Base-by-base conservation (phyloP, 2,113 vertebrate species). In the Potamarius usumacintae region DNA sequence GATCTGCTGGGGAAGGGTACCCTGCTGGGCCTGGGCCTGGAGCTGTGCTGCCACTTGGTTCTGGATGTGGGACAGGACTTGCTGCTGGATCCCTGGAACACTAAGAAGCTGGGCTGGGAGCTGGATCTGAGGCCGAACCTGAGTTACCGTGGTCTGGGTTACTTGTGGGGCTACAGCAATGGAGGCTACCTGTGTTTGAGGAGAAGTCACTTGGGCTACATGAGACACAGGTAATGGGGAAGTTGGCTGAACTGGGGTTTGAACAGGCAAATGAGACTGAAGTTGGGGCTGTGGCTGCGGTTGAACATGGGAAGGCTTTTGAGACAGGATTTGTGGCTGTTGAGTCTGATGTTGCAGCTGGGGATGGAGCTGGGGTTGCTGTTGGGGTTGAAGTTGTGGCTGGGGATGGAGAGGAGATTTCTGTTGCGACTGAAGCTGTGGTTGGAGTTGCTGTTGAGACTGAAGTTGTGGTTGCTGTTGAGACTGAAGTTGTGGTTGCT, bases 11-110 rank as follows among this genome's bases (percentile, higher is more conserved):
- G 97, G 96, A 62, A 97, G 63, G 53, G 82, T 11, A 7, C 78
- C 96, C 93, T 96, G 97, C 92, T 97, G 97, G 88, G 95, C 95
- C 95, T 95, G 95, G 1, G 93, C 90, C 90, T 95, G 95, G 0
- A 94, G 93, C 90, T 95, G 94, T 84, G 90, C 90, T 7, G 85
- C 87, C 52, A 95, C 94, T 92, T 95, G 95, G 74, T 93, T 94
- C 83, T 97, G 97, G 91, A 98, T 96, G 92, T 97, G 96, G 65
- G 95, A 97, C 30, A 98, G 95, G 7, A 97, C 95, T 95, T 97
- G 98, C 88, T 97, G 97, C 90, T 96, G 97, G 87, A 98, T 96
- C 86, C 96, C 97, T 30, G 97, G 96, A 90, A 98, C 96, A n/a
- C 96, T 96, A 92, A 95, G 96, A 79, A 98, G 95, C 92, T 97